Percentiles rank a stretch among this genome's conserved stretches.
These are phyloP conservation scores for Morbakka virulenta DNA, from an alignment of 30 jellyfish, hydroid and myxozoan species.

Conservation along the genomic window DNA sequence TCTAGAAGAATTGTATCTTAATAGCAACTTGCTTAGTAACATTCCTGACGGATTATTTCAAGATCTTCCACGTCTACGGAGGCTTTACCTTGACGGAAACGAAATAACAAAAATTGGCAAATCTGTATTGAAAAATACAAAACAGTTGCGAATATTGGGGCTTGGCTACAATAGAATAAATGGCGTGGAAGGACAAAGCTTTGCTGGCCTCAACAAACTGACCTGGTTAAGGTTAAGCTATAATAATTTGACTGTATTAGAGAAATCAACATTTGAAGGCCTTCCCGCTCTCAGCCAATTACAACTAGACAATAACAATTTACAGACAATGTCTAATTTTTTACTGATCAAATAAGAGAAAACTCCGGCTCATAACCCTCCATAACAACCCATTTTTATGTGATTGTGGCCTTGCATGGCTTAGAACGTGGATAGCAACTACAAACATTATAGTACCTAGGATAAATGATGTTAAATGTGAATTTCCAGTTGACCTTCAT, in stretches of 20 bases:
- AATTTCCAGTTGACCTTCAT: constrained; percentile 38
- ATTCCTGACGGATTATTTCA: constrained; percentile 57
- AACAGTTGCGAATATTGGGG: constrained; percentile 49
- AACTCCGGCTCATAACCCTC: constrained; percentile 44
- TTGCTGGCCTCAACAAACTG: constrained; percentile 36
- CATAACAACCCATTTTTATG: constrained; percentile 78
- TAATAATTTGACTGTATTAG: constrained; percentile 61
- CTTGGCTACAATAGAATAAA: constrained; percentile 61
- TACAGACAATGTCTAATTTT: constrained; percentile 48
- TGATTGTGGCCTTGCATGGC: constrained; percentile 84
- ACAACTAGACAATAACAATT: constrained; percentile 70
- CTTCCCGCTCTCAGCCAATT: constrained; percentile 54
- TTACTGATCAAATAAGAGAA: constrained; percentile 15
- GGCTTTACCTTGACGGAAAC: constrained; percentile 60
- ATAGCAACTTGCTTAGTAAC: constrained; percentile 45
- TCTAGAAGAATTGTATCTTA: constrained; percentile 73
- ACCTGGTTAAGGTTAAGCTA: constrained; percentile 48
- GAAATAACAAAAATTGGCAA: constrained; percentile 24
- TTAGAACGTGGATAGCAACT: constrained; percentile 28
- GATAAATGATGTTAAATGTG: constrained; percentile 51
- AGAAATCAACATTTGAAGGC: constrained; percentile 38
- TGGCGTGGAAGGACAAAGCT: constrained; percentile 35
- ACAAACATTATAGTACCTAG: constrained; percentile 42
- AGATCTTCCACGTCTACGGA: constrained; percentile 27
- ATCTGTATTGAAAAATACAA: constrained; percentile 11